Percentiles rank a stretch among this genome's conserved stretches.
phyloP scores from a whole-genome alignment of 2,113 vertebrate genomes.

The Neogale vison region DNA sequence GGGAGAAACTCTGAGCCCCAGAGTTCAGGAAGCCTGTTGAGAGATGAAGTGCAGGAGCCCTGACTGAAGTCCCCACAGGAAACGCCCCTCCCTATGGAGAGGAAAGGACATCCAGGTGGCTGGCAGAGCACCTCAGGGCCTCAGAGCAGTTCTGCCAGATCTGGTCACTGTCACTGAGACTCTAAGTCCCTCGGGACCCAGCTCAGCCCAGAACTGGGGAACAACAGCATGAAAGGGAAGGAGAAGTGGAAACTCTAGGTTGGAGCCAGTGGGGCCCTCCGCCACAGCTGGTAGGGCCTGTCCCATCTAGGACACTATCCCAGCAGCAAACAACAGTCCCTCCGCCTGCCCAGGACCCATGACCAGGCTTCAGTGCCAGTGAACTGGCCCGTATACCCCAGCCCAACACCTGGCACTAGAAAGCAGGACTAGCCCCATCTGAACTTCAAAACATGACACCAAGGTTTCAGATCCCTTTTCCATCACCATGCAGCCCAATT shows the following conservation, averaged over 20 bases:
- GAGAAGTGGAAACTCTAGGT: background rate
- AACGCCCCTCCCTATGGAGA: background rate
- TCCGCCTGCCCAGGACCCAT: background rate
- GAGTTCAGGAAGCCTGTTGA: background rate
- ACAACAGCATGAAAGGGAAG: background rate
- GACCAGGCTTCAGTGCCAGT: background rate
- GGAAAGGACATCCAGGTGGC: background rate
- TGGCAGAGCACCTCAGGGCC: background rate
- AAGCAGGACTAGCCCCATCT: background rate
- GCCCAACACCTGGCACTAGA: background rate
- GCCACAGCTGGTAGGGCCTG: background rate
- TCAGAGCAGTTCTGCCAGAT: background rate
- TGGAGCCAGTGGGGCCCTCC: background rate
- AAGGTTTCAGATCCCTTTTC: slow-evolving; percentile 46
- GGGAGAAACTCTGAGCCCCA: background rate
- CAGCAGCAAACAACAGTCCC: background rate
- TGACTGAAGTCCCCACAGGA: background rate
- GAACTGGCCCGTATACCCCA: background rate
- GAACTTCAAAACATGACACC: background rate
- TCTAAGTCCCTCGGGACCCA: background rate
- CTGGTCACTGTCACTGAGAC: background rate
- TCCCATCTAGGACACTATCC: background rate
- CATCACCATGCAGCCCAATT: background rate
- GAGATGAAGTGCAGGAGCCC: background rate
- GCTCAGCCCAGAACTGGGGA: background rate